Base-by-base conservation (phyloP, 1,140 invertebrate genomes). In the Drosophila littoralis region DNA sequence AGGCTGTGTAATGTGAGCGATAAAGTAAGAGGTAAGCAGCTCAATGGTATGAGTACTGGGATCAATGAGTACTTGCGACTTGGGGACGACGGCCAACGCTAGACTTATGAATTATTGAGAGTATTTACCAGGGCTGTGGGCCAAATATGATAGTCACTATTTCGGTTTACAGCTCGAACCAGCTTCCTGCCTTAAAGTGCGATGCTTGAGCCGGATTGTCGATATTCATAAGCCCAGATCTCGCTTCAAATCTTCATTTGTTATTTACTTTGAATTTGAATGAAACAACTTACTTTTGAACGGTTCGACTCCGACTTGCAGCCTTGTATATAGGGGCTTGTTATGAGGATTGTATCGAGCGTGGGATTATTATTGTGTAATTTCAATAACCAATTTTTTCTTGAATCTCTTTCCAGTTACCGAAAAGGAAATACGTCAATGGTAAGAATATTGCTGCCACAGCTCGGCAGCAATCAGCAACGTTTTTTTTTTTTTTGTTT, bases 341-440 rank as follows among this genome's bases (percentile, higher is more conserved):
- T 28, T 28, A 28, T 28, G 22, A 5, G 5, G 22, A 28, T 28
- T 28, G 4, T 5, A 28, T 5, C 0, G 22, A 28, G 22, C 22
- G 22, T 22, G 1, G 1, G 22, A 22, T 22, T 22, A 22, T 22
- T 22, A 22, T 22, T 22, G 2, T 28, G 22, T 28, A 28, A 28
- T 28, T 28, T 28, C 5, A 28, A 28, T 28, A 28, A 28, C 22
- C 22, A 28, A 28, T 28, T 9, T 40, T 9, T 40, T 40, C 38
- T 12, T 40, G 3, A 40, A 10, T 74, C 9, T 75, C 51, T 17
- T 91, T 93, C 93, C 95, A 97, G 96, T 97, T 93, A 96, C 96
- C 48, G 96, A 97, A 92, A 96, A 97, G 93, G 96, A 97, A 92
- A 96, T 97, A 84, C 94, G 96, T 79, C 96, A 97, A 93, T 97